These are phyloP conservation scores for Lipophrys pholis DNA, from an alignment of 2,113 vertebrate species.

Conservation along the genomic window DNA sequence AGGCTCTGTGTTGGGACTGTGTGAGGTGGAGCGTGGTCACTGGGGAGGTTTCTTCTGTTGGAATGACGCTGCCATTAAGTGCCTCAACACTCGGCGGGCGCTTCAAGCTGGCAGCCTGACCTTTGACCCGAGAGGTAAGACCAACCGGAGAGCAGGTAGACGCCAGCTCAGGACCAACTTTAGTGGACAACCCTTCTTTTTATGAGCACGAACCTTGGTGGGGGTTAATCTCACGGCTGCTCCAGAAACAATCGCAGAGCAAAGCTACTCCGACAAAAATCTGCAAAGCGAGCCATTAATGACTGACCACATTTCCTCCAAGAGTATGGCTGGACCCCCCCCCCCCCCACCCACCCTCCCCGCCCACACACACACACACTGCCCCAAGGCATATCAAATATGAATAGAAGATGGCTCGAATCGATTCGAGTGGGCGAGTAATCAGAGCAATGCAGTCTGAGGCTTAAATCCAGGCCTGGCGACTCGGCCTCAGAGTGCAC, in stretches of 20 bases:
- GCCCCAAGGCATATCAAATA: conserved; percentile 83
- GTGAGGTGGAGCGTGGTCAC: conserved; percentile 8
- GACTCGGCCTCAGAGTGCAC: no score
- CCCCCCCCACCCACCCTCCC: no score
- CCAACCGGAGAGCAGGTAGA: neutral
- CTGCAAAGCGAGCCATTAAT: conserved; percentile 65
- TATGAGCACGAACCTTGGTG: no score
- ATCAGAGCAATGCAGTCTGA: conserved; percentile 79
- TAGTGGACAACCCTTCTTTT: no score
- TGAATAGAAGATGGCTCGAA: conserved; percentile 79
- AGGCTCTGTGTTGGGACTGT: neutral
- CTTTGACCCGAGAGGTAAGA: neutral
- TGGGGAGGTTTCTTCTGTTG: conserved; percentile 20
- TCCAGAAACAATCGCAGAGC: conserved; percentile 31
- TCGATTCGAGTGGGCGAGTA: conserved; percentile 75
- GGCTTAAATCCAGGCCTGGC: conserved; percentile 55
- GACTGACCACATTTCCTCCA: conserved; percentile 73
- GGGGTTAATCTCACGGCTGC: conserved; percentile 1
- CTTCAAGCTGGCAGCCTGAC: conserved; percentile 12
- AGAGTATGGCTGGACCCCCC: conserved; percentile 40
- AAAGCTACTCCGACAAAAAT: no score
- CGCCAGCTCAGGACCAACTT: neutral
- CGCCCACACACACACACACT: no score
- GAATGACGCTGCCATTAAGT: conserved; percentile 15
- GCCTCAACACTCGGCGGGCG: conserved; percentile 13